phyloP scores from a whole-genome alignment of 2,888 invertebrate species.

The Selenia dentaria region DNA sequence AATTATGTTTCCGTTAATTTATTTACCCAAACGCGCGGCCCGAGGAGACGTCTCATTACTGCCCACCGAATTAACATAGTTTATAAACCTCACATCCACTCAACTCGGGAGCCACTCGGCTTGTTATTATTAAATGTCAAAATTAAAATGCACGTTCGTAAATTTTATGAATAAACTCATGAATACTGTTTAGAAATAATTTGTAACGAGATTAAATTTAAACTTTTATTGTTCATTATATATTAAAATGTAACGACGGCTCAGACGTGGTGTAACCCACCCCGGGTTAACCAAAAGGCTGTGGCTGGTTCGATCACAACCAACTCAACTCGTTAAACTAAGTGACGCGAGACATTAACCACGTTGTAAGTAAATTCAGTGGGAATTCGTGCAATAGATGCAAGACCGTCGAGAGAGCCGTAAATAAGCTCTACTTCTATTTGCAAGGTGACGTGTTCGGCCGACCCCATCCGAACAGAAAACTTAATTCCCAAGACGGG shows the following conservation, averaged over 20 bases:
- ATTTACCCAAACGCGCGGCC: constrained; percentile 17
- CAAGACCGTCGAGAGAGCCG: constrained; percentile 8
- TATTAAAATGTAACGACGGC: no score
- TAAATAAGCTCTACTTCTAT: constrained; percentile 20
- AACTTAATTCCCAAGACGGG: constrained; percentile 21
- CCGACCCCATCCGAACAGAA: constrained; percentile 24
- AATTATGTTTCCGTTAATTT: constrained; percentile 22
- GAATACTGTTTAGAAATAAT: neutral
- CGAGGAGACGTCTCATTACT: constrained; percentile 10
- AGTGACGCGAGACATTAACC: no score
- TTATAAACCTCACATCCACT: constrained; percentile 2
- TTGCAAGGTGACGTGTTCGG: constrained; percentile 20
- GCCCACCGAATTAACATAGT: constrained; percentile 12
- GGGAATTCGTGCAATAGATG: neutral
- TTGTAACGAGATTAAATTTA: no score
- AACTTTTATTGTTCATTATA: no score
- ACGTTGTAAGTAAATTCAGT: no score
- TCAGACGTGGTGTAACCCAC: no score
- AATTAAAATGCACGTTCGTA: constrained; percentile 3
- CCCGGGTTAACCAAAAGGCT: no score
- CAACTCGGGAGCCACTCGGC: neutral
- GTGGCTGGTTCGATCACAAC: no score
- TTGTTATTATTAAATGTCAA: constrained; percentile 11
- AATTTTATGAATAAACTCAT: neutral
- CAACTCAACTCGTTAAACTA: no score